Evolutionary conservation across 2,888 invertebrate species (phyloP).

Genomic region (Latrodectus elegans): DNA sequence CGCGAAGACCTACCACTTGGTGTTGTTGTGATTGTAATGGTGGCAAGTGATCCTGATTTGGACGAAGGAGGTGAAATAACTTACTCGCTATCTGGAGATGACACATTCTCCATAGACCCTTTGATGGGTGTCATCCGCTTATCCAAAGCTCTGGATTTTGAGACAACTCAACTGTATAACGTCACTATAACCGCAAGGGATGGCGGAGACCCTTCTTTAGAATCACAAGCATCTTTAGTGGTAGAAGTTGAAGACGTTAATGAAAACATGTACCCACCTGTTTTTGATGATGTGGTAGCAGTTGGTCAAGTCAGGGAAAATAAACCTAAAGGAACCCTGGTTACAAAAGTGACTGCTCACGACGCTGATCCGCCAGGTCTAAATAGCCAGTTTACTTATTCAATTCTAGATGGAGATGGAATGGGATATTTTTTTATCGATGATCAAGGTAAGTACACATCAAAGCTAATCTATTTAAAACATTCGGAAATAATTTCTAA

Average conservation of each 20-base stretch:
- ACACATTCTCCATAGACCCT: conserved; percentile 87
- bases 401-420: conserved; percentile 90
- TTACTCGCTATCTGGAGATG: conserved; percentile 82
- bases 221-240: conserved; percentile 84
- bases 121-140: conserved; percentile 90
- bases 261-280: conserved; percentile 90
- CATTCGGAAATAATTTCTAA: too few species aligned
- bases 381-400: conserved; percentile 88
- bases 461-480: not conserved
- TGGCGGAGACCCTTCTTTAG: conserved; percentile 83
- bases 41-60: conserved; percentile 88
- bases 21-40: conserved; percentile 88
- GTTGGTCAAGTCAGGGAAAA: conserved; percentile 83
- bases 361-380: conserved; percentile 84
- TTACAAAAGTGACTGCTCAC: conserved; percentile 84
- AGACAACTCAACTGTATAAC: conserved; percentile 90
- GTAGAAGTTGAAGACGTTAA: conserved; percentile 93
- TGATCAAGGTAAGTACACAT: conserved; percentile 83
- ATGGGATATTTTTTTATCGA: conserved; percentile 94
- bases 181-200: conserved; percentile 89
- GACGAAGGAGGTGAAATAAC: conserved; percentile 86
- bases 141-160: conserved; percentile 87
- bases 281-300: conserved; percentile 86
- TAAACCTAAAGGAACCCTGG: conserved; percentile 84
- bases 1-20: conserved; percentile 93